phyloP scores from a whole-genome alignment of 2,113 vertebrate genomes.

The Anhinga anhinga region DNA sequence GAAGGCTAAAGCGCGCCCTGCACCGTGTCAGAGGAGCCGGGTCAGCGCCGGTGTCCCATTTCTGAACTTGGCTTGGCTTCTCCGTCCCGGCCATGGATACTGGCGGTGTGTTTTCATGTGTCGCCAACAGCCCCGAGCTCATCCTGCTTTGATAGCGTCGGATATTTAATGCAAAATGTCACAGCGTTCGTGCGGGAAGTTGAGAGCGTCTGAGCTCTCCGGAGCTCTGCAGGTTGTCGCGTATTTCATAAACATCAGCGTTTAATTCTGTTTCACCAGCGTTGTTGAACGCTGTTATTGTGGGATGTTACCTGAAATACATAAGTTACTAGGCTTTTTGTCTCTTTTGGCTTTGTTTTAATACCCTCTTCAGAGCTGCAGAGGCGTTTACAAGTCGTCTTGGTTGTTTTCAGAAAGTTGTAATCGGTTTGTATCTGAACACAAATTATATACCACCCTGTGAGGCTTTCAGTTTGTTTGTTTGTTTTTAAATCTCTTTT shows the following conservation, averaged over 20 bases:
- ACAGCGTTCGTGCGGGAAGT: background rate
- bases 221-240: rapidly evolving
- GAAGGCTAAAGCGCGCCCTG: rapidly evolving
- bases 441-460: background rate
- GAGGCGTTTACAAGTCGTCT: background rate
- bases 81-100: background rate
- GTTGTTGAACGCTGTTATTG: background rate
- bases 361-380: background rate
- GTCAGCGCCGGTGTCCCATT: background rate
- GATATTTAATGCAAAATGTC: background rate
- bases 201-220: background rate
- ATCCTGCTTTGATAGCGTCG: background rate
- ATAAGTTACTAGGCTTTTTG: background rate
- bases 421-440: background rate
- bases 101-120: background rate
- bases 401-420: background rate
- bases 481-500: background rate
- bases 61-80: background rate
- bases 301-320: background rate
- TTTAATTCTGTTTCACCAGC: background rate
- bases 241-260: rapidly evolving
- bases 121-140: background rate
- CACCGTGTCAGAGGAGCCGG: background rate
- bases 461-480: background rate
- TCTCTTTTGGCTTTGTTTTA: background rate